These are phyloP conservation scores for Caenorhabditis sp. DNA, from an alignment of 2,888 invertebrate species.

Conservation along the genomic window DNA sequence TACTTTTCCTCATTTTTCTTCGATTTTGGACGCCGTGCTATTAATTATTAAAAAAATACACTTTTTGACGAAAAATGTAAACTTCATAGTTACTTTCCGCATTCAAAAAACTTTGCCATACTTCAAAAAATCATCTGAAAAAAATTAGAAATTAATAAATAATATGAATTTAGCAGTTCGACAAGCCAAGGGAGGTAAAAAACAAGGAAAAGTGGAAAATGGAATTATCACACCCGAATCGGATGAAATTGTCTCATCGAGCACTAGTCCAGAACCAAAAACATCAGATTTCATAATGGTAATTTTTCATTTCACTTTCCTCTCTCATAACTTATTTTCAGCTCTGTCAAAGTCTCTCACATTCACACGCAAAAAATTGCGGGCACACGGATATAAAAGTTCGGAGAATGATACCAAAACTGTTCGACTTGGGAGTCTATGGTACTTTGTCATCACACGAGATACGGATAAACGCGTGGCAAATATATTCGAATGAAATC, in stretches of 20 bases:
- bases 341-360: not conserved
- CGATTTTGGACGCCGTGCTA: too few species aligned
- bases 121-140: too few species aligned
- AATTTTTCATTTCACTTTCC: not conserved
- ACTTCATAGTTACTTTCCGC: too few species aligned
- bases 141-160: too few species aligned
- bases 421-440: conserved; percentile 7
- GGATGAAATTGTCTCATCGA: conserved; percentile 9
- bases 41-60: too few species aligned
- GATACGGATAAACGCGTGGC: conserved; percentile 29
- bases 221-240: not conserved
- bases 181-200: conserved; percentile 9
- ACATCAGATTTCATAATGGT: not conserved
- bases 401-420: conserved; percentile 7
- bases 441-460: not conserved
- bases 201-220: not conserved
- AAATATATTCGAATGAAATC: conserved; percentile 14
- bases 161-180: conserved; percentile 35
- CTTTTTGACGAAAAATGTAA: too few species aligned
- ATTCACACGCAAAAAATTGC: not conserved
- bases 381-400: conserved; percentile 8
- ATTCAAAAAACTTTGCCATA: too few species aligned
- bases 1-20: too few species aligned
- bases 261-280: conserved; percentile 4
- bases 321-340: not conserved